Conservation (phyloP, 2,113 vertebrate genomes). For the Cyprinodon brontotheroides region DNA sequence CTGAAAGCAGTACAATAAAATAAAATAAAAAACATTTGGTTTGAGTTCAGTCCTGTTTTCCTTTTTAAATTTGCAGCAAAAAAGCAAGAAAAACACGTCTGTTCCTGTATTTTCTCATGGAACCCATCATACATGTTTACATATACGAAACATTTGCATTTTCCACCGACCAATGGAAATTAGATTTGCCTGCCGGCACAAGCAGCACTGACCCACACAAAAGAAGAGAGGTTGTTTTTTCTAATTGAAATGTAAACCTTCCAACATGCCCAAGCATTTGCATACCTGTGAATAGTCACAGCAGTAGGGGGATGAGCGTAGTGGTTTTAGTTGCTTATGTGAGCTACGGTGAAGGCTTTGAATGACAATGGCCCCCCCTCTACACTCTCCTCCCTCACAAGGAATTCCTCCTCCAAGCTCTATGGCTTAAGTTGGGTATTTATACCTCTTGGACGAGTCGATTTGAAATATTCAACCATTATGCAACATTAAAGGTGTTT, state of each 20-base stretch:
- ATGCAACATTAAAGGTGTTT: slow-evolving; percentile 20
- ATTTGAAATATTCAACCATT: slow-evolving; percentile 40
- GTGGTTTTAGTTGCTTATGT: slow-evolving; percentile 10
- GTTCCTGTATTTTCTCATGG: slow-evolving; percentile 39
- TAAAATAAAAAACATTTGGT: background rate
- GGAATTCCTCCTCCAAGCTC: slow-evolving; percentile 53
- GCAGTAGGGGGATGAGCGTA: slow-evolving; percentile 7
- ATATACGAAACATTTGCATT: slow-evolving; percentile 57
- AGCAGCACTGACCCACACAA: slow-evolving; percentile 48
- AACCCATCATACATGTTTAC: slow-evolving; percentile 51
- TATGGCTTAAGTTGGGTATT: slow-evolving; percentile 27
- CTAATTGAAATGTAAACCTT: slow-evolving; percentile 79
- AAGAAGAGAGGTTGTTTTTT: slow-evolving; percentile 66
- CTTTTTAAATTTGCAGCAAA: slow-evolving; percentile 31
- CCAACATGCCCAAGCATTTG: slow-evolving; percentile 58
- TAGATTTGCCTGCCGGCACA: slow-evolving; percentile 34
- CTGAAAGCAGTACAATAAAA: background rate
- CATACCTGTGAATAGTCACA: slow-evolving; percentile 72
- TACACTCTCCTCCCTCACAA: slow-evolving; percentile 23
- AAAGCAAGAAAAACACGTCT: slow-evolving; percentile 3
- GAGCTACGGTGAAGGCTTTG: slow-evolving; percentile 31
- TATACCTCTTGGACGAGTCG: slow-evolving; percentile 6
- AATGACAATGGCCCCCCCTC: slow-evolving; percentile 67
- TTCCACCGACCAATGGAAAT: slow-evolving; percentile 59
- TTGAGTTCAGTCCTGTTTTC: slow-evolving; percentile 1